Evolutionary conservation across 2,113 vertebrate species (phyloP).

Genomic region (Eleginops maclovinus): DNA sequence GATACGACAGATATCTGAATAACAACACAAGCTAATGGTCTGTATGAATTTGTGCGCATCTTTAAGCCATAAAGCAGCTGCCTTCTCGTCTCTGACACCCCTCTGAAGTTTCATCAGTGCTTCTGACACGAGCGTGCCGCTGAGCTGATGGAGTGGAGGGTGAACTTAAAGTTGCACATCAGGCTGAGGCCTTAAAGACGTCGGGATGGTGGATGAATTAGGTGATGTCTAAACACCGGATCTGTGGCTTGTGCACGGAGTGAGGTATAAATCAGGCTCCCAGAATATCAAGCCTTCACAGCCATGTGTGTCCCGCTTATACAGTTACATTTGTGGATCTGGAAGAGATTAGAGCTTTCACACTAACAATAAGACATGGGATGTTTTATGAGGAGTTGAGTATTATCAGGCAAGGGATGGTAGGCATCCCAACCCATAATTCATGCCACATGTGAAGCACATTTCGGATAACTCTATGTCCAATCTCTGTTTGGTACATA

Average conservation of each 20-base stretch:
- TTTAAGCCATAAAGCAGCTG: conserved; percentile 56
- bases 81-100: conserved; percentile 30
- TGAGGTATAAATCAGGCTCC: conserved; percentile 63
- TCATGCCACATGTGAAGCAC: conserved; percentile 47
- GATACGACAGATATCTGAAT: conserved; percentile 21
- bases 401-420: conserved; percentile 28
- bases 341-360: conserved; percentile 70
- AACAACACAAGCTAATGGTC: conserved; percentile 39
- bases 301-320: conserved; percentile 49
- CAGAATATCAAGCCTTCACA: conserved; percentile 34
- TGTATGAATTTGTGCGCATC: conserved; percentile 42
- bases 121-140: conserved; percentile 47
- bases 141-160: conserved; percentile 47
- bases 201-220: conserved; percentile 63
- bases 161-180: conserved; percentile 42
- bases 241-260: conserved; percentile 44
- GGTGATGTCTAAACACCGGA: conserved; percentile 67
- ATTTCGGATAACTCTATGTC: conserved; percentile 36
- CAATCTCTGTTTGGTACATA: conserved; percentile 56
- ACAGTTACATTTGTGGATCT: conserved; percentile 66
- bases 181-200: conserved; percentile 41
- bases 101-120: conserved; percentile 53
- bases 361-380: conserved; percentile 36
- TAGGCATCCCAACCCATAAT: conserved; percentile 44
- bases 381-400: conserved; percentile 54